These are phyloP conservation scores for Phalanger gymnotis DNA, from an alignment of 2,797 vertebrate genomes.

Conservation along the genomic window DNA sequence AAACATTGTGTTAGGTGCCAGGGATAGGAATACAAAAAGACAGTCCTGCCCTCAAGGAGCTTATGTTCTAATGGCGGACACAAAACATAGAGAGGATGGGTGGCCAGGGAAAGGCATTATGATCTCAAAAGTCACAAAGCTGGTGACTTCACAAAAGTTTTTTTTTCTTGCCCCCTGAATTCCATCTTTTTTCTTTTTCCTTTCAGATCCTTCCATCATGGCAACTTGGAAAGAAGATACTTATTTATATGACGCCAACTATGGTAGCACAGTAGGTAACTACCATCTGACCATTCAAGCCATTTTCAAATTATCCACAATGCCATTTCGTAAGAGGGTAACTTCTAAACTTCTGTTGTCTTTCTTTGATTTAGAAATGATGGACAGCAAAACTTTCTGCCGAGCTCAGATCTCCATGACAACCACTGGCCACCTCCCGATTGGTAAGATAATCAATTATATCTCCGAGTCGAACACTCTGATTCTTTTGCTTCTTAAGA, in stretches of 20 bases:
- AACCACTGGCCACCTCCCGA: conserved; percentile 81
- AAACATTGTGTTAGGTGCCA: neutral
- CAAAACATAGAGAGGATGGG: neutral
- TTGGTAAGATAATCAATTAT: conserved; percentile 80
- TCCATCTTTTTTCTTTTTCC: conserved; percentile 31
- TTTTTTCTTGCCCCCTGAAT: conserved; percentile 32
- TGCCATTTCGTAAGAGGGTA: conserved; percentile 36
- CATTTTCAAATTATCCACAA: conserved; percentile 15
- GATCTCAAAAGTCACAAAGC: neutral
- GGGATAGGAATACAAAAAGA: neutral
- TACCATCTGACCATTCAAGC: conserved; percentile 71
- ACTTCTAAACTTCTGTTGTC: conserved; percentile 60
- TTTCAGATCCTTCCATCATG: conserved; percentile 84
- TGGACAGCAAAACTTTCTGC: conserved; percentile 87
- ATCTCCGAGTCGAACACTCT: neutral
- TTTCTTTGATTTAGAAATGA: conserved; percentile 81
- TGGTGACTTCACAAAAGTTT: neutral
- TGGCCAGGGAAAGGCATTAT: neutral
- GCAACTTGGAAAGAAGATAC: conserved; percentile 88
- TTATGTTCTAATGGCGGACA: neutral
- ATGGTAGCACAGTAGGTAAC: conserved; percentile 89
- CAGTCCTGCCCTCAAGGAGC: neutral
- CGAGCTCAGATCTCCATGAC: conserved; percentile 86
- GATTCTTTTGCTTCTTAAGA: neutral
- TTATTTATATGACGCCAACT: conserved; percentile 86